A percentile compares a stretch with the other conserved stretches of the same genome.
Conservation (phyloP, 2,797 vertebrate genomes). For the Lutjanus argentimaculatus region DNA sequence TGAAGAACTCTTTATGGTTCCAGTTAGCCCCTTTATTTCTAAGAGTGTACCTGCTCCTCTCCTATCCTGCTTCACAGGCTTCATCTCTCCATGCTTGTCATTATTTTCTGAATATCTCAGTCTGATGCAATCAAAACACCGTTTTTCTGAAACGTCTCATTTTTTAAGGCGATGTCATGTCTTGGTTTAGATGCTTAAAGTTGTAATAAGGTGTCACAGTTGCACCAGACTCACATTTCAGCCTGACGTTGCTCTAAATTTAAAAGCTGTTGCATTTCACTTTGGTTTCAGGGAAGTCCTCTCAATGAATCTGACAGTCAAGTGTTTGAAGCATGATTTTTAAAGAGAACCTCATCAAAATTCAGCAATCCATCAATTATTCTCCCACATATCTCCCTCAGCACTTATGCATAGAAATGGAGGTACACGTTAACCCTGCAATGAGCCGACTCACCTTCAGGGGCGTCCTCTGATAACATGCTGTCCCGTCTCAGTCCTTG, state of each 20-base stretch:
- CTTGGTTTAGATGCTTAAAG: not conserved
- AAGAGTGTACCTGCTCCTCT: conserved; percentile 8
- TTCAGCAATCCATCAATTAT: conserved; percentile 32
- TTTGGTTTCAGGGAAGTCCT: not conserved
- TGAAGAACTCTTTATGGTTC: too few relatives aligned
- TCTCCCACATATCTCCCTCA: conserved; percentile 27
- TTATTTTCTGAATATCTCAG: conserved; percentile 14
- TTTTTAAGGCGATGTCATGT: not conserved
- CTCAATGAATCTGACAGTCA: not conserved
- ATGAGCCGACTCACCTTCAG: conserved; percentile 83
- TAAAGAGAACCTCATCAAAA: conserved; percentile 36
- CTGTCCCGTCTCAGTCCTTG: conserved; percentile 81
- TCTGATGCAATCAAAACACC: conserved; percentile 40
- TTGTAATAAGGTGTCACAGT: conserved; percentile 38
- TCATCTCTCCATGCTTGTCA: not conserved
- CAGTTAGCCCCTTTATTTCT: too few relatives aligned
- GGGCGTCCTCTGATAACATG: conserved; percentile 86
- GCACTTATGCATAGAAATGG: conserved; percentile 24
- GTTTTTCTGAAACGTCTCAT: conserved; percentile 22
- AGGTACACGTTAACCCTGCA: conserved; percentile 44
- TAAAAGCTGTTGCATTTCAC: conserved; percentile 25
- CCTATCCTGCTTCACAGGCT: not conserved
- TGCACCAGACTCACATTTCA: conserved; percentile 38
- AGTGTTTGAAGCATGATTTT: conserved; percentile 8
- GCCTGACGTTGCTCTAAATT: conserved; percentile 8